Evolutionary conservation across 2,888 invertebrate species (phyloP).

Genomic region (Caenorhabditis sp.): DNA sequence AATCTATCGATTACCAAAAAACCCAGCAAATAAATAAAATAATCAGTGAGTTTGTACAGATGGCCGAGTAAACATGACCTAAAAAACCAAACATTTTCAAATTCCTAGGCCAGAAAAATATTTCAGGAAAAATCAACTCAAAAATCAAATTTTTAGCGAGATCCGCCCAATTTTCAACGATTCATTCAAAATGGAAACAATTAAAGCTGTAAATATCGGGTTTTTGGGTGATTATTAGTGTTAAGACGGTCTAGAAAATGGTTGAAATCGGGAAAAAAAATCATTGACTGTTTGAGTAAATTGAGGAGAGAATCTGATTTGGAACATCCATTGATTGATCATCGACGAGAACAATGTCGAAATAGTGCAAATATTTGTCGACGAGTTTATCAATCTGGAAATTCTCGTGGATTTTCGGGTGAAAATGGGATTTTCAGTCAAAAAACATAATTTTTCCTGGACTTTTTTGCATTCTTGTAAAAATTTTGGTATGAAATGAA

Average conservation of each 20-base stretch:
- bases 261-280: neutral
- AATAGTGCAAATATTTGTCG: constrained; percentile 71
- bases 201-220: neutral
- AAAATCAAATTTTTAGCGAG: neutral
- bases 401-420: neutral
- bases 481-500: no score
- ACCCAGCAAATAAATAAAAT: neutral
- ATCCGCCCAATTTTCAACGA: neutral
- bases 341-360: constrained; percentile 88
- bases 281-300: constrained; percentile 18
- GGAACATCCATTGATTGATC: constrained; percentile 79
- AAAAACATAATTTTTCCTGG: no score
- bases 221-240: neutral
- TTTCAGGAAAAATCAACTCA: neutral
- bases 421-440: no score
- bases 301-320: constrained; percentile 31
- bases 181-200: neutral
- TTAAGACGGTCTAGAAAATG: neutral
- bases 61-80: no score
- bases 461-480: no score
- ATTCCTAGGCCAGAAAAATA: neutral
- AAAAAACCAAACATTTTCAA: neutral
- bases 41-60: neutral
- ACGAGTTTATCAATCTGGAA: constrained; percentile 34
- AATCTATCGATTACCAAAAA: no score